Base-by-base conservation (phyloP, 2,888 invertebrate species). In the Heliconius ismenius region DNA sequence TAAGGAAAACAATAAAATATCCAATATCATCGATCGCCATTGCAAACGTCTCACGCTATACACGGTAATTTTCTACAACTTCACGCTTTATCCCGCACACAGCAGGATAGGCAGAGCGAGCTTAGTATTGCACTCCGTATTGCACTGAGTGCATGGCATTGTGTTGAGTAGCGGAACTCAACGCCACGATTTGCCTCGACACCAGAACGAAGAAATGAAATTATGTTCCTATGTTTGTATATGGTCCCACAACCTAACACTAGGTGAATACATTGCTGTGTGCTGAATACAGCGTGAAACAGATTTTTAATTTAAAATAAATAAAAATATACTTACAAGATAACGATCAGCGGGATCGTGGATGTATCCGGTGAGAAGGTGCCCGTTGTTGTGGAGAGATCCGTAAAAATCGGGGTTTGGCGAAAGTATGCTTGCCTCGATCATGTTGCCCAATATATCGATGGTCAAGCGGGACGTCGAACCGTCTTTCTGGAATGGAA, bases 271-370 rank as follows among this genome's bases (percentile, higher is more conserved):
- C 15, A 43, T 10, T 4, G 15, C 0, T 43, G 43, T 43, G 15
- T 15, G 15, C 43, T 15, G 15, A 4, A 43, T 43, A 4, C 15
- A 4, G 15, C 11, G 43, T 43, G 15, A 43, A 43, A 43, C 43
- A 0, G 15, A 15, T 43, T 43, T 43, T 43, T 43, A 4, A 43
- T 15, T 4, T 43, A 18, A 15, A 43, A 4, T 1, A 58, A n/a
- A 54, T 2, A 54, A 54, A n/a, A 58, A 10, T n/a, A n/a, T 18
- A n/a, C 91, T 92, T 87, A 97, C 97, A 89, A 96, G 92, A 86
- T 96, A 96, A 78, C 96, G 95, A 82, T 95, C 95, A 76, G 96
- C 95, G 0, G 97, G 97, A 88, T 97, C 97, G 84, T 97, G 97
- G 81, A 96, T 95, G 84, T 95, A 96, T 0, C 96, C 95, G n/a